A percentile compares a stretch with the other conserved stretches of the same genome.
These are phyloP conservation scores for Takifugu rubripes DNA, from an alignment of 2,797 vertebrate species.

Conservation along the genomic window DNA sequence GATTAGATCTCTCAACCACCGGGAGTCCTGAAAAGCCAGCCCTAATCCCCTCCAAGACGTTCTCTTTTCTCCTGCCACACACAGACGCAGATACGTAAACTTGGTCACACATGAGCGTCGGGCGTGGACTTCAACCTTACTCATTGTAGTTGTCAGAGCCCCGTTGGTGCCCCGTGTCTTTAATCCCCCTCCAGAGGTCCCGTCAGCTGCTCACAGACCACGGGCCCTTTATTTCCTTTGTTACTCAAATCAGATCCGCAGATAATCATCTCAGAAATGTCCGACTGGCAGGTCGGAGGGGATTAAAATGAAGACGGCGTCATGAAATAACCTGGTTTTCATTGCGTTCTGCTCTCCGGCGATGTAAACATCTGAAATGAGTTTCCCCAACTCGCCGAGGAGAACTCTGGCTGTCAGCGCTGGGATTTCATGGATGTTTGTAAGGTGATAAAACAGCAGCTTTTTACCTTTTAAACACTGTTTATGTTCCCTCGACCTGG, in stretches of 20 bases:
- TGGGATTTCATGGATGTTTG: conserved; percentile 12
- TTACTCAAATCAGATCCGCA: conserved; percentile 64
- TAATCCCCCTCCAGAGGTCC: conserved; percentile 61
- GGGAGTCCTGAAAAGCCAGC: conserved; percentile 62
- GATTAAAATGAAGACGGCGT: conserved; percentile 40
- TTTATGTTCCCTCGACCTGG: not conserved
- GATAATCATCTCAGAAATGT: conserved; percentile 54
- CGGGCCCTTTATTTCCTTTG: conserved; percentile 46
- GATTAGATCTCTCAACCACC: conserved; percentile 68
- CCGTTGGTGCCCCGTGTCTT: conserved; percentile 47
- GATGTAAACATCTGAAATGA: conserved; percentile 52
- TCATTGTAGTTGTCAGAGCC: conserved; percentile 42
- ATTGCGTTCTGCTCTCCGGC: conserved; percentile 33
- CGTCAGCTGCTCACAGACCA: conserved; percentile 48
- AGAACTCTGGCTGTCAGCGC: conserved; percentile 18
- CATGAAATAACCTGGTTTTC: conserved; percentile 37
- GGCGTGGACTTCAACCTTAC: conserved; percentile 42
- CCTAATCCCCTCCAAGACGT: conserved; percentile 67
- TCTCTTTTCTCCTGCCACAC: conserved; percentile 54
- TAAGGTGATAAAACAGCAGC: not conserved
- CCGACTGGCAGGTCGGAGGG: conserved; percentile 34
- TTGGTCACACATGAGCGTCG: conserved; percentile 34
- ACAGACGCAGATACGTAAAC: conserved; percentile 31
- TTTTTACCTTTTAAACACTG: conserved; percentile 1
- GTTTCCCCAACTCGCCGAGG: conserved; percentile 30